Conservation (phyloP, 2,113 vertebrate species). For the Mellivora capensis region DNA sequence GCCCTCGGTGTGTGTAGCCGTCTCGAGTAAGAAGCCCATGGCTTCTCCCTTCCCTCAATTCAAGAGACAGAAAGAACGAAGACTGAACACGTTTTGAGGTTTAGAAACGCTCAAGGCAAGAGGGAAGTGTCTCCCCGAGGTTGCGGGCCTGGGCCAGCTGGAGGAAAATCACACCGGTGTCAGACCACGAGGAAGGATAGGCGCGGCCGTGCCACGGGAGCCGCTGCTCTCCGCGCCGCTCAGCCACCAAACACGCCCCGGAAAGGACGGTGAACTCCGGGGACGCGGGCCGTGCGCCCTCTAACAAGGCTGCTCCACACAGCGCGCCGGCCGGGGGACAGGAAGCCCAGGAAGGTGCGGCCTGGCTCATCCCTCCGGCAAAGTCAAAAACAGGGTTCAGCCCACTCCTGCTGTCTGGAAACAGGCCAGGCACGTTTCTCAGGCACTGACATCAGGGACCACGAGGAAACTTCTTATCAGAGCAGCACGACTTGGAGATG, state of each 20-base stretch:
- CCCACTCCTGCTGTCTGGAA: background rate
- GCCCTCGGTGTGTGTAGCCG: too few species aligned
- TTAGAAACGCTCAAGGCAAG: conserved; percentile 63
- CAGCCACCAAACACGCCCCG: conserved; percentile 49
- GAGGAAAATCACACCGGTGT: conserved; percentile 53
- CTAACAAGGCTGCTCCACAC: conserved; percentile 36
- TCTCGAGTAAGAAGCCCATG: background rate
- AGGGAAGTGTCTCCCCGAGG: conserved; percentile 22
- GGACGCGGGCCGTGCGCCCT: background rate
- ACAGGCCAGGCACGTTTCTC: background rate
- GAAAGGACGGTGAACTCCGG: conserved; percentile 41
- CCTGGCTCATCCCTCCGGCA: background rate
- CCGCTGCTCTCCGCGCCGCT: conserved; percentile 55
- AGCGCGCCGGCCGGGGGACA: background rate
- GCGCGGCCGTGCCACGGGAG: conserved; percentile 51
- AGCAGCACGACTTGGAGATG: background rate
- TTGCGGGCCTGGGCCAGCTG: conserved; percentile 71
- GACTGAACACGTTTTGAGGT: conserved; percentile 63
- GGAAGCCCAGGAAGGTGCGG: background rate
- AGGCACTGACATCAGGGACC: background rate
- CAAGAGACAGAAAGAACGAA: conserved; percentile 54
- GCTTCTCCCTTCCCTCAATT: conserved; percentile 32
- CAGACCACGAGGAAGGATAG: conserved; percentile 62
- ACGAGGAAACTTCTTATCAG: background rate
- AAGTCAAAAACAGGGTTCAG: background rate